phyloP scores from a whole-genome alignment of 2,797 vertebrate genomes.

The Coranthus polyacanthus region DNA sequence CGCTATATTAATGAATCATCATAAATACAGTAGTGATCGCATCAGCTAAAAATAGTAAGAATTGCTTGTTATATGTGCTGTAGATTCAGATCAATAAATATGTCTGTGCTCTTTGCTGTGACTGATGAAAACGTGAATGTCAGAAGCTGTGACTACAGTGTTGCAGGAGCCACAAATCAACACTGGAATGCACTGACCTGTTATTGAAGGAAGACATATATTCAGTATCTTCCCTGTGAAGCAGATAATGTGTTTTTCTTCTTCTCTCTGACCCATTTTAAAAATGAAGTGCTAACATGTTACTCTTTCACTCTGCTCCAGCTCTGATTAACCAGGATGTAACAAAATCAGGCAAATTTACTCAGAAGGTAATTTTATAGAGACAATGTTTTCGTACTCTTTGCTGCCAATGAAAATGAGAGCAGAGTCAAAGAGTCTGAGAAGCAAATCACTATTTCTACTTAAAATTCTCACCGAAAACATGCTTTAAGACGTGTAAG shows the following conservation, averaged over 20 bases:
- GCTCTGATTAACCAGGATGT: conserved; percentile 56
- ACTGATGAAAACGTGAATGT: conserved; percentile 28
- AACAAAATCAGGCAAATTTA: conserved; percentile 40
- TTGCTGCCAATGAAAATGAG: conserved; percentile 53
- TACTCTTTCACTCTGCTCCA: conserved; percentile 30
- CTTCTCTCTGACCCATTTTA: conserved; percentile 53
- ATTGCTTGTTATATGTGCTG: not conserved
- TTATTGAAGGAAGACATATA: conserved; percentile 55
- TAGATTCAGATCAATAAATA: not conserved
- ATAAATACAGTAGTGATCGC: not conserved
- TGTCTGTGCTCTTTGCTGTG: conserved; percentile 12
- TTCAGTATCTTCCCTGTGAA: conserved; percentile 48
- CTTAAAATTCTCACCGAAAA: conserved; percentile 41
- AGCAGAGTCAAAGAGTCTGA: conserved; percentile 35
- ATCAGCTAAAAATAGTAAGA: no score
- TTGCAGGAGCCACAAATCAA: conserved; percentile 65
- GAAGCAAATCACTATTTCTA: conserved; percentile 46
- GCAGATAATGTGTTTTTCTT: conserved; percentile 54
- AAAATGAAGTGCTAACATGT: conserved; percentile 56
- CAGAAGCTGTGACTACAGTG: conserved; percentile 40
- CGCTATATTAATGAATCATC: not conserved
- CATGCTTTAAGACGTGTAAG: conserved; percentile 12
- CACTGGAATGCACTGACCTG: conserved; percentile 68
- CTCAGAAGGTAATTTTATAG: conserved; percentile 45
- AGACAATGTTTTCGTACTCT: conserved; percentile 53